Evolutionary conservation across 2,113 vertebrate species (phyloP).

Genomic region (Hippopotamus amphibius): DNA sequence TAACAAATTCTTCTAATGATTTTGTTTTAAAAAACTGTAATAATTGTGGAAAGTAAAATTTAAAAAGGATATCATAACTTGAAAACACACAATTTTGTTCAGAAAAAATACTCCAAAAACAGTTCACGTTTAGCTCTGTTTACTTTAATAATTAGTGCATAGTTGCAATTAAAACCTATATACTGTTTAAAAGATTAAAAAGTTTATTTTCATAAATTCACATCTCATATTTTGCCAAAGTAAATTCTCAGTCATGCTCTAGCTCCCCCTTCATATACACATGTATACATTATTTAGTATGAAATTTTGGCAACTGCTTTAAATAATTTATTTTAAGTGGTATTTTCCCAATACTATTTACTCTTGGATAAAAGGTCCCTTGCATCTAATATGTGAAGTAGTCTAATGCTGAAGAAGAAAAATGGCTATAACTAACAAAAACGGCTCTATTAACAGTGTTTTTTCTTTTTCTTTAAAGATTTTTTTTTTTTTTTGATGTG

Average conservation of each 20-base stretch:
- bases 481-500: too few relatives aligned
- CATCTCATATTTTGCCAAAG: not conserved
- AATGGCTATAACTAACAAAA: slow-evolving; percentile 35
- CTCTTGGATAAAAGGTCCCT: not conserved
- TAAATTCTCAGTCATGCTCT: not conserved
- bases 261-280: not conserved
- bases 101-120: slow-evolving; percentile 36
- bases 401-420: slow-evolving; percentile 16
- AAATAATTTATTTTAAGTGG: slow-evolving; percentile 26
- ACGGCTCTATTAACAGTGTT: not conserved
- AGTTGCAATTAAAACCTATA: not conserved
- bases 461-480: not conserved
- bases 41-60: not conserved
- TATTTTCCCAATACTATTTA: slow-evolving; percentile 36
- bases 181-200: slow-evolving; percentile 21
- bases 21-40: not conserved
- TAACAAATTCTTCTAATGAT: slow-evolving; percentile 23
- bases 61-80: not conserved
- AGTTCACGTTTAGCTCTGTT: not conserved
- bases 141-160: slow-evolving; percentile 5
- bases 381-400: slow-evolving; percentile 36
- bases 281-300: slow-evolving; percentile 17
- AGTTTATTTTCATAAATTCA: slow-evolving; percentile 31
- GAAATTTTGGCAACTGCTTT: slow-evolving; percentile 25
- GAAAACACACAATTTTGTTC: not conserved